phyloP scores from a whole-genome alignment of 2,797 vertebrate species.

The Ptychadena robeensis region DNA sequence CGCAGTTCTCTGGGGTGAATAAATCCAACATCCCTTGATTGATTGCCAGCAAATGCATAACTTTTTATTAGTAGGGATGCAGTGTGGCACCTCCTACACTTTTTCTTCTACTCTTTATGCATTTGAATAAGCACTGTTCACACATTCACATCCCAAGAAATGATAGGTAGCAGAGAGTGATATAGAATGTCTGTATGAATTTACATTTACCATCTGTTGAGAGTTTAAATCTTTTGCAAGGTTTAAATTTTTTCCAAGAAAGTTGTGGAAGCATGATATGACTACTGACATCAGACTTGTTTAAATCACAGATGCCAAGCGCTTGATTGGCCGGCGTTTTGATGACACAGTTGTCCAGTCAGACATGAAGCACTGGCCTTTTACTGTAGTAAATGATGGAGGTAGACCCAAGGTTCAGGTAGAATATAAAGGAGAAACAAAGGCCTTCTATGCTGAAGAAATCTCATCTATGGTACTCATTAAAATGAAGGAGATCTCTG shows the following conservation, averaged over 20 bases:
- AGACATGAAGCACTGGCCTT: conserved; percentile 94
- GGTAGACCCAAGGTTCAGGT: conserved; percentile 88
- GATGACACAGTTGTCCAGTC: conserved; percentile 87
- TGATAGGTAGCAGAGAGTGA: no score
- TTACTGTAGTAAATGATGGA: conserved; percentile 84
- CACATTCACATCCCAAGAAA: no score
- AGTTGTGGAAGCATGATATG: neutral
- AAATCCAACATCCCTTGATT: no score
- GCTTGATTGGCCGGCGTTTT: conserved; percentile 88
- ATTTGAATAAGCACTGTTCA: no score
- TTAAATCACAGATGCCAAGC: conserved; percentile 82
- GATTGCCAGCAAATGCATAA: no score
- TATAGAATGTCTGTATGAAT: no score
- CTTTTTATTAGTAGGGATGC: no score
- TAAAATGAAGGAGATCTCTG: conserved; percentile 93
- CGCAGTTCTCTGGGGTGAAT: no score
- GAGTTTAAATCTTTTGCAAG: neutral
- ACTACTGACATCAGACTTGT: neutral
- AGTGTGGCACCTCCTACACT: no score
- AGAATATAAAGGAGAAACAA: conserved; percentile 88
- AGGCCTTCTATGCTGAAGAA: conserved; percentile 87
- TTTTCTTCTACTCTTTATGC: no score
- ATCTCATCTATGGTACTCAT: conserved; percentile 92
- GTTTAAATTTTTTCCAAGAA: neutral
- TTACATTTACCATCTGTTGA: neutral